Conservation (phyloP, 2,113 vertebrate species). For the Ailuropoda melanoleuca region DNA sequence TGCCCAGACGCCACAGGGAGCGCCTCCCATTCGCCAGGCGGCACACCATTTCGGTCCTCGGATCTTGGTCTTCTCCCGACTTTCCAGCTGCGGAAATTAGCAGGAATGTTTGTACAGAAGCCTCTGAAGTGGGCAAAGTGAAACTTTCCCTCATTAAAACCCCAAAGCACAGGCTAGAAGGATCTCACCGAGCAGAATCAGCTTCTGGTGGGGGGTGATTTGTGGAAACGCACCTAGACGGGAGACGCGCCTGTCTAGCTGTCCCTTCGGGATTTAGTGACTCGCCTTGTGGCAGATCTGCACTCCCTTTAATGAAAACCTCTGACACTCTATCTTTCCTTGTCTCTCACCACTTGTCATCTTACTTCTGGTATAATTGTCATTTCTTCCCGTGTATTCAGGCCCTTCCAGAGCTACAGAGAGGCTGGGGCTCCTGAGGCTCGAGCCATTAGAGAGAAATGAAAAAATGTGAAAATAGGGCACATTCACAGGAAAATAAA, state of each 20-base stretch:
- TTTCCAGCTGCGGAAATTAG: neutral
- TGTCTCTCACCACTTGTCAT: neutral
- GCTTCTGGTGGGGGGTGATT: neutral
- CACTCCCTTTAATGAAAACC: neutral
- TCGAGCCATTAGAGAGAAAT: neutral
- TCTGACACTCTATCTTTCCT: neutral
- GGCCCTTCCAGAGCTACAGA: neutral
- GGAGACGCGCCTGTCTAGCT: accelerated
- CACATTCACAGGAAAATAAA: neutral
- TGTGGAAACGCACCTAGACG: accelerated
- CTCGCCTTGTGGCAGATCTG: too few species aligned
- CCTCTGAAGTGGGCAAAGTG: neutral
- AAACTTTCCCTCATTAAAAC: neutral
- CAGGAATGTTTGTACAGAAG: neutral
- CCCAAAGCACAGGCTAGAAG: neutral
- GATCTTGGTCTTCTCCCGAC: neutral
- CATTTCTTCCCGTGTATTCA: neutral
- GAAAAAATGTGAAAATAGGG: neutral
- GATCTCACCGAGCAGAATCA: accelerated
- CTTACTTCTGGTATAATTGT: neutral
- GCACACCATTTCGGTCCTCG: neutral
- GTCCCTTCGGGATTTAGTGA: too few species aligned
- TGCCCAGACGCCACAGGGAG: conserved; percentile 41
- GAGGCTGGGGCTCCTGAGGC: neutral
- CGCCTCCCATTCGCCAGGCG: conserved; percentile 14